phyloP scores from a whole-genome alignment of 2,888 invertebrate species.

The Hirtodrosophila histrioides region DNA sequence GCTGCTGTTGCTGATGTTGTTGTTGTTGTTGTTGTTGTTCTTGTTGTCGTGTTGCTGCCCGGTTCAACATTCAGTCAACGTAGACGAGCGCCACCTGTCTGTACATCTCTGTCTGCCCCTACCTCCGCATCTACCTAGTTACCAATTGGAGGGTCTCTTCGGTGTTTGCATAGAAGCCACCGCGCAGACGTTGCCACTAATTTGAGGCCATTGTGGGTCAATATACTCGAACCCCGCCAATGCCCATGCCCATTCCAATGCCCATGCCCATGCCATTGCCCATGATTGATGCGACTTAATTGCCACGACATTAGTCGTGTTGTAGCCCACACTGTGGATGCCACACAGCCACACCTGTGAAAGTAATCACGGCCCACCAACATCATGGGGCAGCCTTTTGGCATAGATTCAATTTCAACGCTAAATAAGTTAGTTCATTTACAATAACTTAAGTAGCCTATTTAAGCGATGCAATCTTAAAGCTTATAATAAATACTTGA shows the following conservation, averaged over 20 bases:
- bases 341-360: conserved; percentile 29
- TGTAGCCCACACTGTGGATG: conserved; percentile 30
- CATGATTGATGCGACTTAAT: conserved; percentile 59
- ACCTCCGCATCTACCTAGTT: neutral
- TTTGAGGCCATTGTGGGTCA: conserved; percentile 63
- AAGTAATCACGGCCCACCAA: conserved; percentile 6
- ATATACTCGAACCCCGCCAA: conserved; percentile 30
- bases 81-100: conserved; percentile 54
- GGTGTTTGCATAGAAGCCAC: conserved; percentile 29
- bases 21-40: conserved; percentile 12
- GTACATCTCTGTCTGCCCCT: neutral
- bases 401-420: neutral
- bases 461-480: too few species aligned
- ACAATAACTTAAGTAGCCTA: too few species aligned
- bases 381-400: too few species aligned
- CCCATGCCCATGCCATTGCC: conserved; percentile 20
- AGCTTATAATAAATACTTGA: too few species aligned
- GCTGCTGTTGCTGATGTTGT: conserved; percentile 9
- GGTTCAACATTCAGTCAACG: conserved; percentile 55
- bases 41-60: conserved; percentile 32
- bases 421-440: too few species aligned
- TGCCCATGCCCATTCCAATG: conserved; percentile 4
- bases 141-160: conserved; percentile 18
- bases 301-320: conserved; percentile 48
- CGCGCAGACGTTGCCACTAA: conserved; percentile 33